These are phyloP conservation scores for Aplysia californica DNA, from an alignment of 1,140 invertebrate genomes.

Conservation along the genomic window DNA sequence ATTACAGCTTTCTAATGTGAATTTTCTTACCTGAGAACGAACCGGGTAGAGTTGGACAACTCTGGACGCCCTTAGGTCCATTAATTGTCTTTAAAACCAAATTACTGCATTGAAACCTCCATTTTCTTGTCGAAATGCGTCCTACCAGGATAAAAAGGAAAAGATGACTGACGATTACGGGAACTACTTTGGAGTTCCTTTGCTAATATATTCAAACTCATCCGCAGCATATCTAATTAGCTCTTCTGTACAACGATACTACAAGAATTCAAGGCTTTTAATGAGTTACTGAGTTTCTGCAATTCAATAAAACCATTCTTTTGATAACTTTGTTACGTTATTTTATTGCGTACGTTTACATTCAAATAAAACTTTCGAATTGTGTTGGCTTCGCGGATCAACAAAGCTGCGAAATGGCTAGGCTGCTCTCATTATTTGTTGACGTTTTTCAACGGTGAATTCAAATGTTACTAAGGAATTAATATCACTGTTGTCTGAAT, in stretches of 20 bases:
- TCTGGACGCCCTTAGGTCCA: slow-evolving; percentile 31
- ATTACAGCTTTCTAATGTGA: not conserved
- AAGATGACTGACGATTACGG: not conserved
- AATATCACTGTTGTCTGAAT: too few relatives aligned
- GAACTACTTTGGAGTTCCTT: slow-evolving; percentile 16
- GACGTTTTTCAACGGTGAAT: too few relatives aligned
- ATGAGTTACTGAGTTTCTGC: not conserved
- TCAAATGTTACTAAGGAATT: too few relatives aligned
- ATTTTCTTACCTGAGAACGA: slow-evolving; percentile 23
- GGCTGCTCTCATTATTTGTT: too few relatives aligned
- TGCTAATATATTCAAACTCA: not conserved
- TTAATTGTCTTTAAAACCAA: slow-evolving; percentile 12
- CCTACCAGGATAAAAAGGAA: slow-evolving; percentile 11
- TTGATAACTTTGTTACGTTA: too few relatives aligned
- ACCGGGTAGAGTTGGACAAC: slow-evolving; percentile 26
- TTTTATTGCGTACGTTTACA: too few relatives aligned
- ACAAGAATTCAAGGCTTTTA: not conserved
- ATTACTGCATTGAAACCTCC: slow-evolving; percentile 18
- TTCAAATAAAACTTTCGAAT: too few relatives aligned
- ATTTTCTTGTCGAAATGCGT: slow-evolving; percentile 18
- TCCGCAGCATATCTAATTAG: too few relatives aligned
- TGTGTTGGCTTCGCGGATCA: too few relatives aligned
- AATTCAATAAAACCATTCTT: not conserved
- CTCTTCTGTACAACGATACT: too few relatives aligned
- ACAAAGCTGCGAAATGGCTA: too few relatives aligned